A percentile compares a stretch with the other conserved stretches of the same genome.
These are phyloP conservation scores for Siniperca chuatsi DNA, from an alignment of 2,113 vertebrate species.

Conservation along the genomic window DNA sequence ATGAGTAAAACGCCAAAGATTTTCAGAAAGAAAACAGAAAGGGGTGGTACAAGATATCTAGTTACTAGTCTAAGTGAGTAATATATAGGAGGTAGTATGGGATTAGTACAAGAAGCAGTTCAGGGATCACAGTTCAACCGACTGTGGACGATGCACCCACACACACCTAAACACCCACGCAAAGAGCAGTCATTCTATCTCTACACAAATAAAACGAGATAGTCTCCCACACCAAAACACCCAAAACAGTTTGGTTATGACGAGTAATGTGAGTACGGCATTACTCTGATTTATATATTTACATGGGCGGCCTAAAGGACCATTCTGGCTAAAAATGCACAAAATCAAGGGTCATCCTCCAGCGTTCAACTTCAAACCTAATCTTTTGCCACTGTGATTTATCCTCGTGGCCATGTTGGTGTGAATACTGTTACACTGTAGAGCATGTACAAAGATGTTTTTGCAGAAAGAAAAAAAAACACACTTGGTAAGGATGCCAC, in stretches of 20 bases:
- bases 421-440: neutral
- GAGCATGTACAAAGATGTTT: neutral
- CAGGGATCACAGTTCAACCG: neutral
- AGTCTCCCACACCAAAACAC: neutral
- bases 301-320: neutral
- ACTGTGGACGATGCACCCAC: neutral
- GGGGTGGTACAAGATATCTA: neutral
- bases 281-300: constrained; percentile 12
- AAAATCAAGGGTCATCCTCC: neutral
- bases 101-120: neutral
- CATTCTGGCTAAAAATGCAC: neutral
- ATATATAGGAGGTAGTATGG: neutral
- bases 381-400: neutral
- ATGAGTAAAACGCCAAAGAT: neutral
- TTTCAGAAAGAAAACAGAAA: neutral
- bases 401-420: neutral
- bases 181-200: neutral
- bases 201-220: neutral
- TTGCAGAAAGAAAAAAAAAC: neutral
- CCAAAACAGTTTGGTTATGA: neutral
- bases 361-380: neutral
- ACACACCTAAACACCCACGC: neutral
- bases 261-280: neutral
- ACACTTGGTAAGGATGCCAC: neutral
- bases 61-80: constrained; percentile 6